Evolutionary conservation across 1,140 invertebrate genomes (phyloP).

Genomic region (Tetragnatha versicolor): DNA sequence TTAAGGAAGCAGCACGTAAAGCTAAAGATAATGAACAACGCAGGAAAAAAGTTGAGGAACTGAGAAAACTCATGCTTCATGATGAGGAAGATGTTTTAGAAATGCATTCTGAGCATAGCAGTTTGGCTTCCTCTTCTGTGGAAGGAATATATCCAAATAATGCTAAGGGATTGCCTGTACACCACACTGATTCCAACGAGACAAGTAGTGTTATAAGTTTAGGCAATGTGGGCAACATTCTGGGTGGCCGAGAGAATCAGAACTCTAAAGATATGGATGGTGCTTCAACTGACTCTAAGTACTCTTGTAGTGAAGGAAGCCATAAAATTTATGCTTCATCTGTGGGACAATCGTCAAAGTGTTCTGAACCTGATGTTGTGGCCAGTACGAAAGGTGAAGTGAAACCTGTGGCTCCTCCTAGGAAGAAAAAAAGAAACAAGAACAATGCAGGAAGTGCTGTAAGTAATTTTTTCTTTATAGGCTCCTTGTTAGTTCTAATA

Average conservation of each 20-base stretch:
- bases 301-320: conserved; percentile 36
- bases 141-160: conserved; percentile 41
- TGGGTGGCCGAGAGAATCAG: conserved; percentile 68
- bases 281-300: conserved; percentile 30
- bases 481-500: neutral
- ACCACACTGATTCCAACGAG: conserved; percentile 62
- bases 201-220: conserved; percentile 85
- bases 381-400: conserved; percentile 81
- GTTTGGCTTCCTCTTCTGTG: conserved; percentile 76
- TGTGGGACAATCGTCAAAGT: conserved; percentile 15
- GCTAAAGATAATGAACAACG: conserved; percentile 65
- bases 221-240: conserved; percentile 78
- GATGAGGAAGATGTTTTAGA: conserved; percentile 76
- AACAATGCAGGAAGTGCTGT: neutral
- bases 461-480: neutral
- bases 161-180: neutral
- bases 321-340: neutral
- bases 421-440: conserved; percentile 72
- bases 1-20: conserved; percentile 60
- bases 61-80: conserved; percentile 82
- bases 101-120: conserved; percentile 76
- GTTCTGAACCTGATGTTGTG: conserved; percentile 86
- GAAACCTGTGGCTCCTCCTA: conserved; percentile 78
- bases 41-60: conserved; percentile 78
- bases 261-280: conserved; percentile 26